phyloP scores from a whole-genome alignment of 2,888 invertebrate genomes.

The Lepeophtheirus nordmannii region DNA sequence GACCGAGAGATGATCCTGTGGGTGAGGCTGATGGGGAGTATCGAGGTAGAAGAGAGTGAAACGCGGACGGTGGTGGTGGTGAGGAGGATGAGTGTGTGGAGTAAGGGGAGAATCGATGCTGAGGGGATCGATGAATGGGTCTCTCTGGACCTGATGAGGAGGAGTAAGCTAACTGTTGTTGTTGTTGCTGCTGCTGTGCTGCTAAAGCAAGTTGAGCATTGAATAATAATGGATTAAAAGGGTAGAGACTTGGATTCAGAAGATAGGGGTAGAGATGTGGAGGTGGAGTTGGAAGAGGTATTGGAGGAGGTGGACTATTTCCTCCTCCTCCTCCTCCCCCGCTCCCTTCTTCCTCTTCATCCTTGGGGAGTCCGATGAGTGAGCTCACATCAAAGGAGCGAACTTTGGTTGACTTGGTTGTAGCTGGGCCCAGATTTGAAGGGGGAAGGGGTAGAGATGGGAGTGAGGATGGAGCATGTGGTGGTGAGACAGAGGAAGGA shows the following conservation, averaged over 20 bases:
- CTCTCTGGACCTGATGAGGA: slow-evolving; percentile 26
- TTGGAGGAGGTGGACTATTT: not conserved
- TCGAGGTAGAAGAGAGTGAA: slow-evolving; percentile 20
- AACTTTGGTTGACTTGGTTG: slow-evolving; percentile 3
- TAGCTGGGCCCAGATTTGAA: not conserved
- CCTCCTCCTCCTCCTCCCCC: not conserved
- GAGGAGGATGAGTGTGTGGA: slow-evolving; percentile 27
- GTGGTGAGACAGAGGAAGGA: not conserved
- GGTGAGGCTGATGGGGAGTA: not conserved
- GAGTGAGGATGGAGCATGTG: not conserved
- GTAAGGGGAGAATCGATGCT: slow-evolving; percentile 34
- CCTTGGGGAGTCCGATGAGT: slow-evolving; percentile 12
- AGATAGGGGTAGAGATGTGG: not conserved
- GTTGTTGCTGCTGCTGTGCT: slow-evolving; percentile 31
- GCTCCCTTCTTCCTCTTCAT: not conserved
- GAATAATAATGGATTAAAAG: slow-evolving; percentile 29
- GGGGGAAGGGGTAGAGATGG: not conserved
- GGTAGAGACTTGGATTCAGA: not conserved
- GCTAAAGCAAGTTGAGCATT: slow-evolving; percentile 33
- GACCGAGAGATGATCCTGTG: too few relatives aligned
- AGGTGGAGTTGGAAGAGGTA: not conserved
- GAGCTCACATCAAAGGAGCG: slow-evolving; percentile 21
- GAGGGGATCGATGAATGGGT: slow-evolving; percentile 27
- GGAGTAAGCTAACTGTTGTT: slow-evolving; percentile 26
- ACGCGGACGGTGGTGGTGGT: slow-evolving; percentile 3